Conservation (phyloP, 2,797 vertebrate species). For the Melopsittacus undulatus region DNA sequence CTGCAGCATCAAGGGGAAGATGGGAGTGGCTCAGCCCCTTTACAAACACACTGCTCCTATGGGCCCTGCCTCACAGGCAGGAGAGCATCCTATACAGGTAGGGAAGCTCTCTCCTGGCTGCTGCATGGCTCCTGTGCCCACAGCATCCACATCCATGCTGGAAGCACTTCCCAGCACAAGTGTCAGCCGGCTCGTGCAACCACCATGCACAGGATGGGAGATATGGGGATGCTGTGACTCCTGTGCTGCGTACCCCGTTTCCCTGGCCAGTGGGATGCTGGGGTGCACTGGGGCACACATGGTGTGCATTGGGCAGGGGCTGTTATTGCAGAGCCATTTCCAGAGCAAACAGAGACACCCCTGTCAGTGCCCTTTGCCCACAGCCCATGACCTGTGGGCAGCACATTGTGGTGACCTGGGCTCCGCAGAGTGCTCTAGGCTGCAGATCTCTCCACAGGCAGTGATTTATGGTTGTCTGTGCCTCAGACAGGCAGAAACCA, state of each 20-base stretch:
- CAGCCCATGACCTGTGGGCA: constrained; percentile 5
- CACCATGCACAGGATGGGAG: fast-evolving
- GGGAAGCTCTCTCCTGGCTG: not conserved
- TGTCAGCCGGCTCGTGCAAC: fast-evolving
- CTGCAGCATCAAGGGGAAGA: fast-evolving
- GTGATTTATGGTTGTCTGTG: not conserved
- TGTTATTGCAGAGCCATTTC: constrained; percentile 4
- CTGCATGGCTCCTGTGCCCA: fast-evolving
- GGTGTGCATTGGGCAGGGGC: fast-evolving
- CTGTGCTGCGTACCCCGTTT: fast-evolving
- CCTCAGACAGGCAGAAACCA: not conserved
- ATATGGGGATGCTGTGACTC: not conserved
- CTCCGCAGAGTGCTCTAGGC: not conserved
- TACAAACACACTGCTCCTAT: fast-evolving
- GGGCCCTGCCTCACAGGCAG: not conserved
- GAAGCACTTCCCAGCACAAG: fast-evolving
- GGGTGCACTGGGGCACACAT: fast-evolving
- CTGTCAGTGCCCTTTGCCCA: not conserved
- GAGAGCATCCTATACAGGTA: not conserved
- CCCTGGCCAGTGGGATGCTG: not conserved
- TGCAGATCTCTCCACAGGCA: not conserved
- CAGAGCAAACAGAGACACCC: not conserved
- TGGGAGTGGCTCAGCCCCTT: fast-evolving
- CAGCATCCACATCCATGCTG: not conserved
- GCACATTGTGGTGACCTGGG: fast-evolving